Conservation (phyloP, 2,113 vertebrate species). For the Campylomormyrus numenius region DNA sequence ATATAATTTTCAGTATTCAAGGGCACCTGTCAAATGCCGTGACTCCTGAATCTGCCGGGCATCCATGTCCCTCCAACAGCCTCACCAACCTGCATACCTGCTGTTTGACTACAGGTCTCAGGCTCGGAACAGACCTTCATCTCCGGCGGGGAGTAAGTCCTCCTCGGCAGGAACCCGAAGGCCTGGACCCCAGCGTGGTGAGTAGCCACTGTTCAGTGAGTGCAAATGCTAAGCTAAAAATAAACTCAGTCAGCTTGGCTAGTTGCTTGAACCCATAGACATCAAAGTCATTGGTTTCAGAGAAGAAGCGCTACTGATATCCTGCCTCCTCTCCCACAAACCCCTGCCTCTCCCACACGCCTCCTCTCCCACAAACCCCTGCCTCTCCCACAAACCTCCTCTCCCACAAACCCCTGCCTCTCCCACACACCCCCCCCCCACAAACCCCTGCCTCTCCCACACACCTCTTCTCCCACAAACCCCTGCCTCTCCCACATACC, state of each 20-base stretch:
- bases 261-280: not conserved
- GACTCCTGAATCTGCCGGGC: not conserved
- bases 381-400: too few species aligned
- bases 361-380: too few species aligned
- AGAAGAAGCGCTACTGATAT: not conserved
- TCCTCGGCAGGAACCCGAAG: not conserved
- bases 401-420: too few species aligned
- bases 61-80: not conserved
- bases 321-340: not conserved
- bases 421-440: too few species aligned
- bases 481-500: too few species aligned
- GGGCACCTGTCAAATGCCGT: not conserved
- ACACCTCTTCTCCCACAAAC: too few species aligned
- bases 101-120: conserved; percentile 30
- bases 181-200: not conserved
- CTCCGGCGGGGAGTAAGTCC: conserved; percentile 9
- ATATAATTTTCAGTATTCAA: not conserved
- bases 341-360: not conserved
- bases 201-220: not conserved
- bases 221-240: not conserved
- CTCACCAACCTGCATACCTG: not conserved
- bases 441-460: too few species aligned
- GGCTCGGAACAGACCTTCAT: conserved; percentile 18
- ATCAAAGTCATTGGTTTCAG: not conserved
- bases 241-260: not conserved